A percentile compares a stretch with the other conserved stretches of the same genome.
These are phyloP conservation scores for Elgonia sp. DNA, from an alignment of 2,888 invertebrate species.

Conservation along the genomic window DNA sequence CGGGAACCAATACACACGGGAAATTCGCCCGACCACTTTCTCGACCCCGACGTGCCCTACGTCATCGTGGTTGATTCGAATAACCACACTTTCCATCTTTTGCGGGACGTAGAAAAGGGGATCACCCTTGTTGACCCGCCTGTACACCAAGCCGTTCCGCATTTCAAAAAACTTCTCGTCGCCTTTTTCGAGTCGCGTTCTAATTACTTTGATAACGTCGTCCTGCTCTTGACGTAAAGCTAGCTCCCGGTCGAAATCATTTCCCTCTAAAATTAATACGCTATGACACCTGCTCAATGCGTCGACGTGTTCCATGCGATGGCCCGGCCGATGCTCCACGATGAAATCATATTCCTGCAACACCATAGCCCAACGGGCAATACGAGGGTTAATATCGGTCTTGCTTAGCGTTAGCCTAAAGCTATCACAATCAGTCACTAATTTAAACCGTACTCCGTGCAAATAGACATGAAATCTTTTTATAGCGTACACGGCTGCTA, in stretches of 20 bases:
- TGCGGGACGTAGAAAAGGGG: conserved; percentile 69
- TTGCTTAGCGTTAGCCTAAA: conserved; percentile 9
- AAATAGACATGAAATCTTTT: background rate
- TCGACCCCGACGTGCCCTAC: conserved; percentile 66
- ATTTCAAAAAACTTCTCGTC: conserved; percentile 69
- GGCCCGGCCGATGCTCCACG: too few species aligned
- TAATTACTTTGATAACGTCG: background rate
- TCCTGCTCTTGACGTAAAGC: background rate
- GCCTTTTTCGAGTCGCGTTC: conserved; percentile 8
- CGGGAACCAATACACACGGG: too few species aligned
- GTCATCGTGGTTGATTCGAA: conserved; percentile 64
- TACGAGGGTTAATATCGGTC: background rate
- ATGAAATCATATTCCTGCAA: too few species aligned
- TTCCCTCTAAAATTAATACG: background rate
- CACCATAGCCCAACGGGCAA: background rate
- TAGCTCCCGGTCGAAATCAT: background rate
- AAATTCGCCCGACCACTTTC: conserved; percentile 39
- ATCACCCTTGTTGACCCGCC: conserved; percentile 61
- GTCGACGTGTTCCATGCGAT: background rate
- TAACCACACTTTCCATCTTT: conserved; percentile 47
- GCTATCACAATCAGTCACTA: conserved; percentile 2
- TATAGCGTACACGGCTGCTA: conserved; percentile 7
- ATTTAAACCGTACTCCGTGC: background rate
- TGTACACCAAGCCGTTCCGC: conserved; percentile 76
- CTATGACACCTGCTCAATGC: background rate